Evolutionary conservation across 2,888 invertebrate genomes (phyloP).

Genomic region (Aquatica leii): DNA sequence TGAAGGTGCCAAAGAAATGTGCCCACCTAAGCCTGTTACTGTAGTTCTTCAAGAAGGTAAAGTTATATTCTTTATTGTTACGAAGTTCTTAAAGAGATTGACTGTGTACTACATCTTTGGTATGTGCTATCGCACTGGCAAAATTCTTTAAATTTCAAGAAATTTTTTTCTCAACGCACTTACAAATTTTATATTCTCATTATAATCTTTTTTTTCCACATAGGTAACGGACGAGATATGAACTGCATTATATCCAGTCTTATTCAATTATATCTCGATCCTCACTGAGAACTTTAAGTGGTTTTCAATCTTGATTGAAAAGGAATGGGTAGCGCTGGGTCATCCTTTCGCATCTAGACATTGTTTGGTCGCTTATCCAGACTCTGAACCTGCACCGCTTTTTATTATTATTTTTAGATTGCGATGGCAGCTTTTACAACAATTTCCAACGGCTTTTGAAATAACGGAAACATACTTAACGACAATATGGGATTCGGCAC

Average conservation of each 20-base stretch:
- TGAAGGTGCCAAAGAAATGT: conserved; percentile 74
- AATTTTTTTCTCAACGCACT: too few species aligned
- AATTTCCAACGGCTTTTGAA: conserved; percentile 89
- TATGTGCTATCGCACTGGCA: too few species aligned
- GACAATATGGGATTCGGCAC: conserved; percentile 89
- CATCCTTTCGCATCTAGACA: conserved; percentile 75
- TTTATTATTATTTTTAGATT: conserved; percentile 93
- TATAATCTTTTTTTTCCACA: conserved; percentile 45
- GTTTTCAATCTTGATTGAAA: conserved; percentile 93
- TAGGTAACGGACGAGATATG: conserved; percentile 86
- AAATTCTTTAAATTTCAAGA: too few species aligned
- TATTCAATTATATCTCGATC: conserved; percentile 87
- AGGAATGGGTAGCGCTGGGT: conserved; percentile 94
- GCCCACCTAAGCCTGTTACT: conserved; percentile 65
- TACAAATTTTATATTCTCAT: too few species aligned
- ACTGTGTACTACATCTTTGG: too few species aligned
- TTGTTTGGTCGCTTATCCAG: conserved; percentile 72
- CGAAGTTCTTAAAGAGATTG: too few species aligned
- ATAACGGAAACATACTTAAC: conserved; percentile 93
- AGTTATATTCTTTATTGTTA: background rate
- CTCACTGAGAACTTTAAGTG: conserved; percentile 81
- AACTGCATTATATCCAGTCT: conserved; percentile 87
- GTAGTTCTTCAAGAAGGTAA: conserved; percentile 87
- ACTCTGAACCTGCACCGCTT: conserved; percentile 79
- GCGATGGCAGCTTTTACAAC: conserved; percentile 89